Evolutionary conservation across 2,113 vertebrate species (phyloP).

Genomic region (Tragulus kanchil): DNA sequence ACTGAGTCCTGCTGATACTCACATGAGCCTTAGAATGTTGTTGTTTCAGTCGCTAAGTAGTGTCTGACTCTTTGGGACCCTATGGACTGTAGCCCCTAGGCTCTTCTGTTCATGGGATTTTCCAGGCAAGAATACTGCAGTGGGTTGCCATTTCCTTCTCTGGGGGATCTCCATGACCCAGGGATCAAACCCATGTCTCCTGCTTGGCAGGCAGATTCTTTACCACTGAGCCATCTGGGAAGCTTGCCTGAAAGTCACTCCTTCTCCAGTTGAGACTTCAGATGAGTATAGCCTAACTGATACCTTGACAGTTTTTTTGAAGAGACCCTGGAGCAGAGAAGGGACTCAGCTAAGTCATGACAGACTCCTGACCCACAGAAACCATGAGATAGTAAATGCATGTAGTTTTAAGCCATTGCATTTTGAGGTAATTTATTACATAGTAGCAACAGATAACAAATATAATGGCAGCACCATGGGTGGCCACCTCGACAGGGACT

Average conservation of each 20-base stretch:
- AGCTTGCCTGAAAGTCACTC: not conserved
- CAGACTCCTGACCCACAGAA: not conserved
- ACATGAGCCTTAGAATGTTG: not conserved
- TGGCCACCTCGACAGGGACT: not conserved
- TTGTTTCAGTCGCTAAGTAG: not conserved
- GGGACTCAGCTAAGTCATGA: not conserved
- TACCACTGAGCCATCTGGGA: not conserved
- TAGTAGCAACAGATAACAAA: not conserved
- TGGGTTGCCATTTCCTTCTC: not conserved
- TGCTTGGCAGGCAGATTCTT: not conserved
- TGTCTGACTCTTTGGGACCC: not conserved
- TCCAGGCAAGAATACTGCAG: not conserved
- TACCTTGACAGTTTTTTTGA: not conserved
- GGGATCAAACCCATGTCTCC: rapidly evolving
- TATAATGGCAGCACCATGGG: not conserved
- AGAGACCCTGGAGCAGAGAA: not conserved
- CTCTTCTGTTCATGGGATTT: not conserved
- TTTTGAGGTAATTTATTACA: not conserved
- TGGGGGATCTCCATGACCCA: not conserved
- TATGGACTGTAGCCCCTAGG: not conserved
- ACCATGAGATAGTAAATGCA: not conserved
- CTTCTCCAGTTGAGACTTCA: not conserved
- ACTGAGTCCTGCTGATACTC: not conserved
- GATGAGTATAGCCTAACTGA: not conserved
- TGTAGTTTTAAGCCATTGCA: not conserved